Evolutionary conservation across 2,888 invertebrate genomes (phyloP).

Genomic region (Capitulum mitella): DNA sequence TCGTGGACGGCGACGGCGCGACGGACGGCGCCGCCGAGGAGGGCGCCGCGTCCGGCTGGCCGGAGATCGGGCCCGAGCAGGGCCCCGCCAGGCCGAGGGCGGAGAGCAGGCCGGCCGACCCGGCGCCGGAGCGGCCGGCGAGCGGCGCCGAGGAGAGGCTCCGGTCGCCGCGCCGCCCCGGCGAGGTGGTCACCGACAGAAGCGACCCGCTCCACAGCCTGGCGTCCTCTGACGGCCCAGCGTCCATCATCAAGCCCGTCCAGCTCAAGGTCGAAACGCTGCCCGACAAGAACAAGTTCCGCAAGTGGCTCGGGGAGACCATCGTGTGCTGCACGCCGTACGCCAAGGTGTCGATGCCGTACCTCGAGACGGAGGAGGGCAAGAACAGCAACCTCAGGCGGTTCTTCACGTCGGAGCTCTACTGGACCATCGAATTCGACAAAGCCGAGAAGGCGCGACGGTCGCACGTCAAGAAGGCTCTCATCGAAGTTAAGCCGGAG

Average conservation of each 20-base stretch:
- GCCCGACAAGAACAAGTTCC: conserved; percentile 59
- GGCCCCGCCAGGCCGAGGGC: background rate
- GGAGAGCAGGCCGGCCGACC: conserved; percentile 29
- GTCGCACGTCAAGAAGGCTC: conserved; percentile 4
- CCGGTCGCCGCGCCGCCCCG: background rate
- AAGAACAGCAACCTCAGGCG: conserved; percentile 62
- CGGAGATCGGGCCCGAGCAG: background rate
- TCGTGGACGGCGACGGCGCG: conserved; percentile 35
- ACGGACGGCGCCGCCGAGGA: conserved; percentile 32
- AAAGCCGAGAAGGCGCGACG: conserved; percentile 35
- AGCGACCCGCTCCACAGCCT: conserved; percentile 70
- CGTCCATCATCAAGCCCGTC: conserved; percentile 25
- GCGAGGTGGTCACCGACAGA: conserved; percentile 61
- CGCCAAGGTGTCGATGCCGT: conserved; percentile 74
- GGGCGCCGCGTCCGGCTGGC: conserved; percentile 26
- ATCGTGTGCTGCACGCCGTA: conserved; percentile 79
- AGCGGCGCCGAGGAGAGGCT: background rate
- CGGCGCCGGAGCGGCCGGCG: background rate
- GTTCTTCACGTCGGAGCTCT: conserved; percentile 65
- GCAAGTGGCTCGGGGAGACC: conserved; percentile 64
- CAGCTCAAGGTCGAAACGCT: conserved; percentile 52
- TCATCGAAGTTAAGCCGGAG: conserved; percentile 30
- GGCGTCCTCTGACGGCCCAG: conserved; percentile 30
- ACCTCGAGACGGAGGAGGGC: conserved; percentile 75
- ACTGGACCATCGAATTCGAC: conserved; percentile 52